phyloP scores from a whole-genome alignment of 2,113 vertebrate genomes.

The Pseudopipra pipra region DNA sequence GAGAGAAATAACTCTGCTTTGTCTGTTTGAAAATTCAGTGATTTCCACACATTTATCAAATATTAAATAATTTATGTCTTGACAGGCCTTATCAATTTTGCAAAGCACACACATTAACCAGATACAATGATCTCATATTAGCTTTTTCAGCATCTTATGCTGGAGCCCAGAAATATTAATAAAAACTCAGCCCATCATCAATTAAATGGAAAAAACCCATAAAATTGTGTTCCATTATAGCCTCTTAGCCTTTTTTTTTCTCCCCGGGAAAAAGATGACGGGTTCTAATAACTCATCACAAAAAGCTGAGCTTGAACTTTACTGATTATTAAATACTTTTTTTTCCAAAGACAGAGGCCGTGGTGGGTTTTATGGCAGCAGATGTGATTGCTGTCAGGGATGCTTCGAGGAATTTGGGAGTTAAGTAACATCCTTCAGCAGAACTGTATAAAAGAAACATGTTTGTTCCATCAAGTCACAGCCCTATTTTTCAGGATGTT shows the following conservation, averaged over 20 bases:
- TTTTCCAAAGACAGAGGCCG: conserved; percentile 66
- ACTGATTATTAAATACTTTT: conserved; percentile 87
- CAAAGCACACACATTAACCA: conserved; percentile 70
- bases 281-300: conserved; percentile 89
- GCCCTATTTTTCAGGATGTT: not conserved
- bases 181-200: conserved; percentile 74
- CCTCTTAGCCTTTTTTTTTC: conserved; percentile 69
- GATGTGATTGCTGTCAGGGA: conserved; percentile 82
- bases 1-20: conserved; percentile 66
- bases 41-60: conserved; percentile 79
- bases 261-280: conserved; percentile 77
- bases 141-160: conserved; percentile 72
- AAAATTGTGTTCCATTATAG: conserved; percentile 74
- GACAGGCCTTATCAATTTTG: conserved; percentile 76
- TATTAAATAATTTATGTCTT: conserved; percentile 77
- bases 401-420: conserved; percentile 72
- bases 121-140: conserved; percentile 75
- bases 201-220: conserved; percentile 65
- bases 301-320: conserved; percentile 87
- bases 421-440: conserved; percentile 56
- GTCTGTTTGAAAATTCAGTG: conserved; percentile 67
- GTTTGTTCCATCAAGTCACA: not conserved
- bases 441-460: not conserved
- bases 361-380: conserved; percentile 81
- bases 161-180: conserved; percentile 74